Evolutionary conservation across 2,113 vertebrate species (phyloP), one percentile per base, ranked within the genome.

Genomic region (Odocoileus virginianus): DNA sequence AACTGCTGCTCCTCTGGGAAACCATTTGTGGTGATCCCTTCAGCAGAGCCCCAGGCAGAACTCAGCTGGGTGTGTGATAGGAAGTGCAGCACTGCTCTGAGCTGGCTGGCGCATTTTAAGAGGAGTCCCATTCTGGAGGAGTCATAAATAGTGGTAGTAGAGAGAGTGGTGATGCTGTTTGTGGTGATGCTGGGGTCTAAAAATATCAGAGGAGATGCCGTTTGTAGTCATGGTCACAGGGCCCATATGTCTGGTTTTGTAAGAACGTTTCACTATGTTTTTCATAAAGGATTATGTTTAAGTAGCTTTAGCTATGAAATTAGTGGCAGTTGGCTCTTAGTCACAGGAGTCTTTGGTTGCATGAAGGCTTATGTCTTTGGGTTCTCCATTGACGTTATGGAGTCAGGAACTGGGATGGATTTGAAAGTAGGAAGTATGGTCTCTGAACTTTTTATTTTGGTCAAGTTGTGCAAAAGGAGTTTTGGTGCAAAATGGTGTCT

Each of bases 51-150:
- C 9, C 25, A 74, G 67, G 19, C 16, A 5, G 82, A 43, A 8
- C 12, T 28, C 36, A 12, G 12, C 5, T 2, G 9, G 45, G n/a
- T 1, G 3, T 17, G 40, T 7, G 60, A 0, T 1, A 7, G 30
- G 5, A 52, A 19, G 30, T 1, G 17, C 12, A 15, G 45, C 1
- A 7, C 25, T 7, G 58, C 47, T 40, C 36, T 2, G 52, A 90
- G 50, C 71, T 5, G 27, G 33, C 1, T 14, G n/a, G 7, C 0
- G 0, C 3, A 28, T 17, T 21, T 52, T 43, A 30, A n/a, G 30
- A 27, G 33, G 2, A 19, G 30, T 23, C 11, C 2, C 33, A 2
- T 50, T 83, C 47, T n/a, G 40, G 79, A 67, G 10, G 74, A 40
- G 30, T 45, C 5, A 0, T 10, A 23, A 27, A 21, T 4, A 6